Evolutionary conservation across 2,888 invertebrate species (phyloP), one percentile per base, ranked within the genome.

Genomic region (Rhodophaea formosa): DNA sequence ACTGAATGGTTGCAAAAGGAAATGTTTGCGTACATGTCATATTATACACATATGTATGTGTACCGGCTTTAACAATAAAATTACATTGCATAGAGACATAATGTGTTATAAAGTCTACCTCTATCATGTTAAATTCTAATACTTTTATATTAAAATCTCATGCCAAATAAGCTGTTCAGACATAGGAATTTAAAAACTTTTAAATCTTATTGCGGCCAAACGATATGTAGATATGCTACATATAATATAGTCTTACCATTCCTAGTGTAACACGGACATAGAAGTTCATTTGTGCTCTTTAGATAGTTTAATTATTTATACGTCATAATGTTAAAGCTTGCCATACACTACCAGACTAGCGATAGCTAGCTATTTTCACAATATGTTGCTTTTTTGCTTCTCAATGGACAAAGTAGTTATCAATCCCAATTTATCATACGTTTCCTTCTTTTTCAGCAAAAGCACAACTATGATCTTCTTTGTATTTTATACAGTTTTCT

Each of bases 181-280:
- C n/a, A 16, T 15, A 8, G 8, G 10, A 17, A 17, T 15, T 45
- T 16, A 6, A 45, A 57, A 47, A 29, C 39, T 2, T 5, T 12
- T 12, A n/a, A 57, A 53, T 60, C 65, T 67, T 65, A 68, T 58
- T 66, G 65, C 62, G 64, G 57, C 60, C 53, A 54, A 29, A 10
- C 23, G 60, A 59, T 60, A 58, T 72, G 69, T 78, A 79, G 76
- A 74, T 76, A 74, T 32, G 68, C 69, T 70, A 65, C 14, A 43
- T 64, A 46, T 49, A 30, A 39, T 39, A 5, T 75, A 78, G 67
- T 67, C 62, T 69, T 72, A 75, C 69, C 69, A 72, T 71, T 76
- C 66, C 65, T 78, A 75, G 72, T 55, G 44, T 66, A 66, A 62
- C 58, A 65, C 61, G 62, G 63, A 70, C 57, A 57, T 73, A 72